phyloP scores from a whole-genome alignment of 2,888 invertebrate genomes.

The Baccha elongata region DNA sequence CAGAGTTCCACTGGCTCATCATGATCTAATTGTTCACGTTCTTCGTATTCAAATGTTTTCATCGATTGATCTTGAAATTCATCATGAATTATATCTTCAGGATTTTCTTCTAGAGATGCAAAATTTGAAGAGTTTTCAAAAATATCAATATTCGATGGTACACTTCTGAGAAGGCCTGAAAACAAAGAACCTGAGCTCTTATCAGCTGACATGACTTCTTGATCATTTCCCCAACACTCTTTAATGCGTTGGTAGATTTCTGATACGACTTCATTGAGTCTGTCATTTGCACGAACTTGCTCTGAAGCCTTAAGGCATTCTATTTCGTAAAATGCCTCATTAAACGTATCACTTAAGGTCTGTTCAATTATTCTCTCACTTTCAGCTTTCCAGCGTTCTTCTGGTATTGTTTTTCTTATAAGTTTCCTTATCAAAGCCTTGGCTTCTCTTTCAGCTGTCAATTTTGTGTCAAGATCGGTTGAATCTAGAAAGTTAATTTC shows the following conservation, averaged over 20 bases:
- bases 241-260: slow-evolving; percentile 43
- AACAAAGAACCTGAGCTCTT: neutral
- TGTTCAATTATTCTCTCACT: slow-evolving; percentile 76
- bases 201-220: neutral
- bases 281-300: slow-evolving; percentile 37
- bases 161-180: neutral
- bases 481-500: slow-evolving; percentile 20
- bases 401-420: slow-evolving; percentile 77
- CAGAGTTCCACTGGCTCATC: neutral
- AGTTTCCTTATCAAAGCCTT: slow-evolving; percentile 77
- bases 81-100: neutral
- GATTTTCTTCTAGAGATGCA: neutral
- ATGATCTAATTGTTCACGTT: neutral
- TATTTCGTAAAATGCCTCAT: slow-evolving; percentile 74
- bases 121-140: slow-evolving; percentile 15
- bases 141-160: slow-evolving; percentile 40
- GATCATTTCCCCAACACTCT: neutral
- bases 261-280: slow-evolving; percentile 28
- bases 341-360: slow-evolving; percentile 75
- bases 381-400: slow-evolving; percentile 77
- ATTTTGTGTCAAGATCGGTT: neutral
- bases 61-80: neutral
- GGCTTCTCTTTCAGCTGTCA: slow-evolving; percentile 74
- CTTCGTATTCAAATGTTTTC: slow-evolving; percentile 21
- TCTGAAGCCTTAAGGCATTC: slow-evolving; percentile 49